Base-by-base conservation (phyloP, 2,797 vertebrate species). In the Ispidina picta region DNA sequence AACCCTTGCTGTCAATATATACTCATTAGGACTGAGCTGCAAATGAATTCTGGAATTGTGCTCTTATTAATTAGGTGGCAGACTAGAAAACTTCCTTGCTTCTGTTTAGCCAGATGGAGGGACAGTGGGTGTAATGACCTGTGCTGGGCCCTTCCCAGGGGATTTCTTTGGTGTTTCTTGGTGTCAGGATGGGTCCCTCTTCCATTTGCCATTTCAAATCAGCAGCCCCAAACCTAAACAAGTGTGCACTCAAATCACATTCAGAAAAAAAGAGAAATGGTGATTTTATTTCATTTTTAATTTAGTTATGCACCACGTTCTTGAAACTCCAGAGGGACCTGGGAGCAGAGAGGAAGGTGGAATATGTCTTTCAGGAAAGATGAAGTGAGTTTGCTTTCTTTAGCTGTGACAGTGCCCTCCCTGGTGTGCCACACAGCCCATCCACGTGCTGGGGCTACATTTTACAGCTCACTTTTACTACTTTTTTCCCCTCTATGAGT, bases 51-150 rank as follows among this genome's bases (percentile, higher is more conserved):
- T 95, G 95, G 96, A 97, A 97, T 97, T 95, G 92, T 95, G 80
- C 92, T 97, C 94, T 96, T 96, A 96, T 97, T 97, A 97, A 97
- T 97, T 97, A 97, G 89, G 86, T 94, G 94, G 93, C 92, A 83
- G 94, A 96, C 93, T 91, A 91, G 60, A 86, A 92, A 95, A 95
- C 74, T 89, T 95, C 84, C 52, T 81, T 62, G 48, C 68, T 92
- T 93, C 86, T 95, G 89, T 83, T 93, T 74, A 89, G 74, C 86
- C 94, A 91, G 91, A 95, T 93, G 91, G 95, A 94, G 86, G 92
- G 93, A 95, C 83, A 80, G 78, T 85, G 87, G 71, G 70, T 87
- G 75, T 85, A 91, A 83, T 81, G 91, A 90, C 87, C 80, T 83
- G 46, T 62, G 51, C 76, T 93, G 88, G 91, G 71, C 85, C 80